A percentile compares a stretch with the other conserved stretches of the same genome.
Conservation (phyloP, 1,140 invertebrate species). For the Trichoplusia ni region DNA sequence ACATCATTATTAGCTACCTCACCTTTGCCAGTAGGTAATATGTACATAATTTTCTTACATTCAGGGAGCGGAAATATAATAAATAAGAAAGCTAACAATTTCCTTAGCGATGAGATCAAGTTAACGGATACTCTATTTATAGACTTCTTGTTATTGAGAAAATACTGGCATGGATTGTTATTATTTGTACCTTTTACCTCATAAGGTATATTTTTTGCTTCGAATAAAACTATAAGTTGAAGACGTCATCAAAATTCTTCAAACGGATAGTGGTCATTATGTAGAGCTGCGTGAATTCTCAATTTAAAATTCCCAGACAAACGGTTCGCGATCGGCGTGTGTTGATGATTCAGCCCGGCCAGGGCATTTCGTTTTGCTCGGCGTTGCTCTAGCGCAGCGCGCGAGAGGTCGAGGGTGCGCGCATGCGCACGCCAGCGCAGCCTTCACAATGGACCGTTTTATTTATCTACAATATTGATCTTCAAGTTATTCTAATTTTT, state of each 20-base stretch:
- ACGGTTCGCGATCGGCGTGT: slow-evolving; percentile 10
- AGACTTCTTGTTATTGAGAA: not conserved
- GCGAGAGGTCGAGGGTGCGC: slow-evolving; percentile 32
- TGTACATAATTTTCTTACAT: not conserved
- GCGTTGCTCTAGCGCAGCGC: not conserved
- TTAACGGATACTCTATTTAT: not conserved
- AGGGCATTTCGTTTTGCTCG: slow-evolving; percentile 14
- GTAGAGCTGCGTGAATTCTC: slow-evolving; percentile 17
- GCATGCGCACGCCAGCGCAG: slow-evolving; percentile 32
- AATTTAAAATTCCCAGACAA: slow-evolving; percentile 26
- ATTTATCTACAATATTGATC: slow-evolving; percentile 73
- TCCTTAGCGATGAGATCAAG: not conserved
- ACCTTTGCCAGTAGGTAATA: too few species aligned
- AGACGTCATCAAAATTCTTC: slow-evolving; percentile 3
- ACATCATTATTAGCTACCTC: not conserved
- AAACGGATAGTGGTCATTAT: slow-evolving; percentile 10
- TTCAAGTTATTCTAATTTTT: slow-evolving; percentile 59
- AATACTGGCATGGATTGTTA: not conserved
- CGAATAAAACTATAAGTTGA: not conserved
- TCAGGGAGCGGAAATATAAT: slow-evolving; percentile 7
- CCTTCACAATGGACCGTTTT: slow-evolving; percentile 60
- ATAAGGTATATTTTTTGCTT: not conserved
- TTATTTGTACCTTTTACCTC: too few species aligned
- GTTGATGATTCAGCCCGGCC: slow-evolving; percentile 24
- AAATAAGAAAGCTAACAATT: slow-evolving; percentile 13